phyloP scores from a whole-genome alignment of 1,140 invertebrate genomes.

The Apis dorsata region DNA sequence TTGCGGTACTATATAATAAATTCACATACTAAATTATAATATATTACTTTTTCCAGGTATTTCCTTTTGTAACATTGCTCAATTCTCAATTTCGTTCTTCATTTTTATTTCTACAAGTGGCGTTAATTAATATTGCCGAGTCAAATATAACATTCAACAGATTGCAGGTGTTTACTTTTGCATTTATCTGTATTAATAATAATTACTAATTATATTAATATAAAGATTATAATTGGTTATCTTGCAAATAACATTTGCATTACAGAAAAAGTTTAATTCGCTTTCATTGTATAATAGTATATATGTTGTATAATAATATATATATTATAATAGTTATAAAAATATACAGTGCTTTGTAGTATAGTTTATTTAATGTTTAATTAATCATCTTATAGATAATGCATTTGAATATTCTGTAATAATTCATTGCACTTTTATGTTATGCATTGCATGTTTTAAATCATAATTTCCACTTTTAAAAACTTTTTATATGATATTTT shows the following conservation, averaged over 20 bases:
- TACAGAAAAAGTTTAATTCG: not conserved
- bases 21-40: conserved; percentile 29
- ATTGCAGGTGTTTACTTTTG: conserved; percentile 75
- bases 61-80: conserved; percentile 76
- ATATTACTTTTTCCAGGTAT: conserved; percentile 73
- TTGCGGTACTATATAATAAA: too few species aligned
- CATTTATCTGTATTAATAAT: conserved; percentile 13
- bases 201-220: not conserved
- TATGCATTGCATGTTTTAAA: not conserved
- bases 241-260: conserved; percentile 9
- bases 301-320: too few species aligned
- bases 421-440: not conserved
- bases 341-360: not conserved
- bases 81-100: conserved; percentile 74
- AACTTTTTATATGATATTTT: not conserved
- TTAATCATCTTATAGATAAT: not conserved
- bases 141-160: conserved; percentile 71
- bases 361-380: not conserved
- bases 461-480: not conserved
- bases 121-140: conserved; percentile 72
- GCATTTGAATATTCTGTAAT: not conserved
- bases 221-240: not conserved
- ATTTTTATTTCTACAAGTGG: conserved; percentile 73
- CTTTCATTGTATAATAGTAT: not conserved
- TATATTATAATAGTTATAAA: too few species aligned